Evolutionary conservation across 2,113 vertebrate species (phyloP).

Genomic region (Merops nubicus): DNA sequence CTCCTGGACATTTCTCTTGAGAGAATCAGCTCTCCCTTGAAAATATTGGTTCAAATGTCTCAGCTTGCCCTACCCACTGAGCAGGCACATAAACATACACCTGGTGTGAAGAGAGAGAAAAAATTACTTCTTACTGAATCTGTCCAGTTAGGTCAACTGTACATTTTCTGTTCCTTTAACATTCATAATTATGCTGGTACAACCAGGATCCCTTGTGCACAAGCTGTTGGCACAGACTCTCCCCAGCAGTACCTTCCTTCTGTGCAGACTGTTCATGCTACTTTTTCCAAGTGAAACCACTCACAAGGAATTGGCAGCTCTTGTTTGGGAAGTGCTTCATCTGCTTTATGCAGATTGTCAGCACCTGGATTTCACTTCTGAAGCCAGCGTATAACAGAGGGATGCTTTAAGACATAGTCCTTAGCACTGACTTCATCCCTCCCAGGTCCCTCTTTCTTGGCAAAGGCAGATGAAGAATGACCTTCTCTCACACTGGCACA

Average conservation of each 20-base stretch:
- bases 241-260: not conserved
- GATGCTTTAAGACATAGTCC: not conserved
- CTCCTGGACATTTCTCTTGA: not conserved
- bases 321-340: not conserved
- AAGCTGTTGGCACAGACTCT: not conserved
- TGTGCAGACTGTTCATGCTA: not conserved
- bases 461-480: not conserved
- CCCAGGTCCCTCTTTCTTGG: not conserved
- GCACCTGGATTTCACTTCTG: not conserved
- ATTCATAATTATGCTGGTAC: not conserved
- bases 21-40: not conserved
- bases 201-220: not conserved
- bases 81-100: not conserved
- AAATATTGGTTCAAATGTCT: not conserved
- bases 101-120: not conserved
- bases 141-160: not conserved
- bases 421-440: not conserved
- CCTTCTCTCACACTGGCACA: not conserved
- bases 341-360: not conserved
- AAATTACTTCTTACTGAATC: not conserved
- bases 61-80: not conserved
- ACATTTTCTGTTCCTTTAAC: not conserved
- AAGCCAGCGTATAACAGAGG: not conserved
- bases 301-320: not conserved
- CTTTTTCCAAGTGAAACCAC: not conserved